These are phyloP conservation scores for Podarcis raffonei DNA, from an alignment of 2,113 vertebrate genomes.

Conservation along the genomic window DNA sequence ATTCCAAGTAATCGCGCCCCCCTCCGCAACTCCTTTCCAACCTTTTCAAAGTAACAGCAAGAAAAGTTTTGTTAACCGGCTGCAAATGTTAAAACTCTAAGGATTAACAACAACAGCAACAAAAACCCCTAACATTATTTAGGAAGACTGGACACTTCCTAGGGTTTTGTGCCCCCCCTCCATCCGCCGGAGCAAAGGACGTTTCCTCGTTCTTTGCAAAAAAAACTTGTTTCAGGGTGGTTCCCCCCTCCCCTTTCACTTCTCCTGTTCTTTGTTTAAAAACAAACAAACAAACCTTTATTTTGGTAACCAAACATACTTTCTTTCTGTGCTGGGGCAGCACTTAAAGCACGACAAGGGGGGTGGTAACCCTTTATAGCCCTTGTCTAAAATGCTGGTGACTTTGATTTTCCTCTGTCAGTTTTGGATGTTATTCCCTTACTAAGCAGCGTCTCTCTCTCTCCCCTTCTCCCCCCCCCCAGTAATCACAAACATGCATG, in stretches of 20 bases:
- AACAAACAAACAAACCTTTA: background rate
- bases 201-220: background rate
- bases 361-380: slow-evolving; percentile 11
- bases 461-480: slow-evolving; percentile 13
- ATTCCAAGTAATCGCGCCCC: background rate
- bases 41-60: slow-evolving; percentile 7
- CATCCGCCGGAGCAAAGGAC: background rate
- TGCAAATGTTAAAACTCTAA: slow-evolving; percentile 25
- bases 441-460: slow-evolving; percentile 48
- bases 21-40: background rate
- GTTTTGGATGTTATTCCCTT: slow-evolving; percentile 60
- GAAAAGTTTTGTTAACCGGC: slow-evolving; percentile 2
- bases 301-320: slow-evolving; percentile 15
- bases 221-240: background rate
- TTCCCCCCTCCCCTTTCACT: background rate
- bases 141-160: background rate
- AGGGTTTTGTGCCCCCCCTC: background rate
- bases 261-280: slow-evolving; percentile 23
- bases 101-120: background rate
- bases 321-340: background rate
- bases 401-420: slow-evolving; percentile 66
- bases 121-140: background rate
- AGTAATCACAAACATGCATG: slow-evolving; percentile 75
- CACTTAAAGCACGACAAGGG: background rate
- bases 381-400: slow-evolving; percentile 24